Conservation (phyloP, 1,140 invertebrate species). For the Habropoda laboriosa region DNA sequence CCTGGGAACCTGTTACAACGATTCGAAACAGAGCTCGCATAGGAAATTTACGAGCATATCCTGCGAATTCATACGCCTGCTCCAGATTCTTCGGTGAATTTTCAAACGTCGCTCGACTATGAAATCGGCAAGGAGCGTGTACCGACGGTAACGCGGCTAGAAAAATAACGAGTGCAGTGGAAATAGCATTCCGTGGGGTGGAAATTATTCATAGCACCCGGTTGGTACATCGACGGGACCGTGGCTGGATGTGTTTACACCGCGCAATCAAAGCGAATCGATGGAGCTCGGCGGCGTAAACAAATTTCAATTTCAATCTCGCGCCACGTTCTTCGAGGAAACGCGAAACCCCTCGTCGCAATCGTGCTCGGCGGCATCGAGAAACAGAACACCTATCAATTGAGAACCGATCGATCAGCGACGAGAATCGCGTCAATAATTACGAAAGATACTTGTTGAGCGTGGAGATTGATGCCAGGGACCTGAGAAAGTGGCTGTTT, state of each 20-base stretch:
- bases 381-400: too few species aligned
- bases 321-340: not conserved
- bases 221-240: not conserved
- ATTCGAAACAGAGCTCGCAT: too few species aligned
- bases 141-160: too few species aligned
- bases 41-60: too few species aligned
- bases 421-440: too few species aligned
- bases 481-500: too few species aligned
- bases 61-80: too few species aligned
- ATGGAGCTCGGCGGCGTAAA: conserved; percentile 37
- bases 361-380: too few species aligned
- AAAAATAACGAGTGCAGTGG: conserved; percentile 20
- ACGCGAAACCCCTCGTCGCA: not conserved
- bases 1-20: too few species aligned
- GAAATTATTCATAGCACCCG: conserved; percentile 44
- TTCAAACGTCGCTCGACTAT: not conserved
- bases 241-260: conserved; percentile 47
- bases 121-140: not conserved
- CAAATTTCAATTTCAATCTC: conserved; percentile 28
- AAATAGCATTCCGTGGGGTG: conserved; percentile 14
- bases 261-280: conserved; percentile 48
- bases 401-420: not conserved
- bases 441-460: too few species aligned
- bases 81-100: not conserved
- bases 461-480: too few species aligned